Evolutionary conservation across 2,888 invertebrate species (phyloP).

Genomic region (Ceriagrion tenellum): DNA sequence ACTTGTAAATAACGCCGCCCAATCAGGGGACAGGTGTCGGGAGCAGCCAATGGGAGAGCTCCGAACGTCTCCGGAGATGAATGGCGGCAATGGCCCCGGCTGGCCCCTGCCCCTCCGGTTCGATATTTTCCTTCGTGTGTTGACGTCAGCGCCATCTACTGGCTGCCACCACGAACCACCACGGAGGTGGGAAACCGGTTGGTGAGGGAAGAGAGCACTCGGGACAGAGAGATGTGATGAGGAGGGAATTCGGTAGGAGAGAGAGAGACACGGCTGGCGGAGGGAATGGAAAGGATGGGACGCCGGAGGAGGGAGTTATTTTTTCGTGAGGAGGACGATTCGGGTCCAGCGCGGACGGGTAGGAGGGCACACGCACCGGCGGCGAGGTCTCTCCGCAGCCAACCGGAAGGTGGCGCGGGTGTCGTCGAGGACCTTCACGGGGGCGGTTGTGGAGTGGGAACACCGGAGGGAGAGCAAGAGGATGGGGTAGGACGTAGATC

Average conservation of each 20-base stretch:
- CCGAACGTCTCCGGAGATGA: conserved; percentile 68
- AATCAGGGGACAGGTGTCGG: conserved; percentile 70
- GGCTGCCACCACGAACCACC: conserved; percentile 64
- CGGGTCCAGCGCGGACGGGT: background rate
- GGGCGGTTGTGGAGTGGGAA: background rate
- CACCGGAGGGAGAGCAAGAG: background rate
- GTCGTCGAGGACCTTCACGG: background rate
- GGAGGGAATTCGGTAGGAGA: background rate
- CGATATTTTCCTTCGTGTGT: conserved; percentile 68
- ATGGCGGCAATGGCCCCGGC: conserved; percentile 68
- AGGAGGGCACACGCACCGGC: background rate
- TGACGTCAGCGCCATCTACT: conserved; percentile 69
- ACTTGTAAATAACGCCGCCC: conserved; percentile 70
- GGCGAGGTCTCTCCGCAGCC: conserved; percentile 20
- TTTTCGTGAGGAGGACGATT: background rate
- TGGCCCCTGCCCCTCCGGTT: conserved; percentile 68
- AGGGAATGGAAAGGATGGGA: background rate
- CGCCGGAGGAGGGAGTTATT: background rate
- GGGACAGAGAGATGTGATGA: background rate
- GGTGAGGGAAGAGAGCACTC: background rate
- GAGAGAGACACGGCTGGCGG: background rate
- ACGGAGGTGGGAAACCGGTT: conserved; percentile 58
- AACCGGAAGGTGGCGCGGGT: conserved; percentile 36
- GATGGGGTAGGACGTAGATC: background rate
- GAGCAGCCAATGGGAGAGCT: conserved; percentile 69